phyloP scores from a whole-genome alignment of 23 tunicate genomes.

The Styela clava region DNA sequence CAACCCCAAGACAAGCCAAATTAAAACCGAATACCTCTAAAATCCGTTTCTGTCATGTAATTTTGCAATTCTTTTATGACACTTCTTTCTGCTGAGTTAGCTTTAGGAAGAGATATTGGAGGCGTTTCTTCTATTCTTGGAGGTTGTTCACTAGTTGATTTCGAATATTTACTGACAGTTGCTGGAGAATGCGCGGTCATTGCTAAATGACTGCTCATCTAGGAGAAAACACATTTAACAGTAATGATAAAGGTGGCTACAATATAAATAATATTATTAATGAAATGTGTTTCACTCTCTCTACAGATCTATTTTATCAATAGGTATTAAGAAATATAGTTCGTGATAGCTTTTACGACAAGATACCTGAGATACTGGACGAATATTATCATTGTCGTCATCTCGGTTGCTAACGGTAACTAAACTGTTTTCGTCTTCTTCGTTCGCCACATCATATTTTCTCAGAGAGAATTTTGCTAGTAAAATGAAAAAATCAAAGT shows the following conservation, averaged over 20 bases:
- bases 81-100: conserved; percentile 15
- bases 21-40: neutral
- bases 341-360: too few relatives aligned
- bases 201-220: neutral
- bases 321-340: too few relatives aligned
- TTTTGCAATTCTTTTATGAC: conserved; percentile 29
- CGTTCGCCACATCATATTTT: conserved; percentile 1
- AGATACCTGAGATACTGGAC: neutral
- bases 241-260: too few relatives aligned
- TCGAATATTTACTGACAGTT: neutral
- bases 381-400: neutral
- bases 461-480: neutral
- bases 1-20: too few relatives aligned
- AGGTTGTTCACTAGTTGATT: neutral
- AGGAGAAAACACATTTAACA: too few relatives aligned
- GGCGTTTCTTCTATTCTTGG: neutral
- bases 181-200: neutral
- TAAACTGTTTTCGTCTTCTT: neutral
- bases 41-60: conserved; percentile 18
- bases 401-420: conserved; percentile 7
- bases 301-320: too few relatives aligned
- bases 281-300: too few relatives aligned
- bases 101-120: conserved; percentile 1
- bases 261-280: too few relatives aligned
- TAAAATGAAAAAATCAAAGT: neutral